Base-by-base conservation (phyloP, 2,113 vertebrate genomes). In the Tachuris rubrigastra region DNA sequence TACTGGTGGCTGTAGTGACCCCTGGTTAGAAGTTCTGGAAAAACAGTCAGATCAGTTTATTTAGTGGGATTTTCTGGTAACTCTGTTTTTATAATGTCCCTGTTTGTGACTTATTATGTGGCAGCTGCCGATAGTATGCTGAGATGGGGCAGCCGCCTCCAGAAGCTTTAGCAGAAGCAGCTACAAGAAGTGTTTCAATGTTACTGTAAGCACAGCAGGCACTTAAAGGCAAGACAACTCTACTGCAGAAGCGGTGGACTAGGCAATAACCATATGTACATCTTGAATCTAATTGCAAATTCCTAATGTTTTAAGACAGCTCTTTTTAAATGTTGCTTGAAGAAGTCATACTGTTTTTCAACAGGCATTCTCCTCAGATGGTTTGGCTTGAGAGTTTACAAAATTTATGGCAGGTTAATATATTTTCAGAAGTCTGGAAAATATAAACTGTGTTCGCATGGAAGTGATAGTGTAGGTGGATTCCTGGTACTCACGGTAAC, bases 1-100 rank as follows among this genome's bases (percentile, higher is more conserved):
- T 66, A 15, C 22, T 2, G 2, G 2, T 53, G 14, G 9, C 56
- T 5, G 0, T 49, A 58, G 28, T 35, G 23, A 74, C 6, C 30
- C 17, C 8, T 16, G 14, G 8, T 50, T 75, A 39, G 28, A 71
- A 35, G 30, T 12, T 52, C 19, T 46, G 12, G 27, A 78, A 25
- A 72, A 95, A 63, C 14, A 63, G 31, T 49, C 50, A 14, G 47
- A 55, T 22, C 44, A 53, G 18, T 53, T 77, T 20, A 53, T 59
- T 66, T 16, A 30, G 13, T 46, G 28, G 6, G 17, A 24, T 87
- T 80, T 83, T 76, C 33, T 83, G 35, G 23, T 82, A 79, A 41
- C 7, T 47, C 21, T 20, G 0, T 42, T 80, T 75, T 72, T 58
- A 28, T 50, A 50, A 50, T 59, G 13, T 69, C 19, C 11, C 7